Base-by-base conservation (phyloP, 2,113 vertebrate species). In the Willisornis vidua region DNA sequence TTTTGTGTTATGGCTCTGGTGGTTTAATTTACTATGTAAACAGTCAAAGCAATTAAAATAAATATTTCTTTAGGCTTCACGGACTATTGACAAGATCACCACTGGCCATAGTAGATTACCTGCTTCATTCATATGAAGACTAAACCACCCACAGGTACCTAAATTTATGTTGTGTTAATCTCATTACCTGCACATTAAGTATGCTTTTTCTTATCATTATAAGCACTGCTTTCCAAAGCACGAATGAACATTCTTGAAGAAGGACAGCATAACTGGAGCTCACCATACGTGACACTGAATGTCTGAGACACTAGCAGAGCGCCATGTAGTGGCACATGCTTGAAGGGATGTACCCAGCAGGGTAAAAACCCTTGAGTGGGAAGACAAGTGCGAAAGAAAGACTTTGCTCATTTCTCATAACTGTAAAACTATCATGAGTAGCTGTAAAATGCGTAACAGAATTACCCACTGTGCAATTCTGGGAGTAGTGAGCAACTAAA, bases 261-360 rank as follows among this genome's bases (percentile, higher is more conserved):
- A 78, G 19, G 13, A 51, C 8, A 2, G 4, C 33, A 67, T 9
- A 58, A 39, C 17, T 41, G 43, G 28, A 57, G 45, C 29, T 28
- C 18, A 61, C 9, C 1, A 4, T 19, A 28, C 61, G 35, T 52
- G 49, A 61, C 10, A 26, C 6, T 9, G 65, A 76, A 29, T 0
- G 1, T 39, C 14, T 59, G 61, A 43, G 48, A 19, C 1, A 2
- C 8, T 25, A 7, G 35, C 22, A 71, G 61, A 78, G 31, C 37
- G 43, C 20, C 20, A 17, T 0, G 14, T 3, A 58, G 25, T 3
- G 8, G 8, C 16, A 25, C 19, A 15, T 0, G 1, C 19, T 31
- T 3, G 1, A 29, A 71, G 55, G 17, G 29, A 59, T 23, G 11
- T 43, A 74, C 10, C 16, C 5, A 2, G 57, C 19, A 92, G 39